Percentiles rank a stretch among this genome's conserved stretches.
phyloP scores from a whole-genome alignment of 2,113 vertebrate genomes.

The Mungos mungo region DNA sequence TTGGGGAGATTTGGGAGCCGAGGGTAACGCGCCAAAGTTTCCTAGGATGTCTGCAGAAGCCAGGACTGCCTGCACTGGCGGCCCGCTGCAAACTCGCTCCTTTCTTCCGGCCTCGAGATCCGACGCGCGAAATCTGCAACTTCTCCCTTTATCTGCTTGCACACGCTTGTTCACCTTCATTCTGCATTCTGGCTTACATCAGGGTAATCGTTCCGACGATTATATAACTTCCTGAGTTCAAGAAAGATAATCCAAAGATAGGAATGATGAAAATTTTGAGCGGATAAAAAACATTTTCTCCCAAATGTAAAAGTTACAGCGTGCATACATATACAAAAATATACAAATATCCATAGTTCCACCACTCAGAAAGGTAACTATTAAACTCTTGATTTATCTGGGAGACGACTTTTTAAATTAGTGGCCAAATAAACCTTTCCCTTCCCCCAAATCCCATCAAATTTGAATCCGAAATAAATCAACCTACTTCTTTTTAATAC shows the following conservation, averaged over 20 bases:
- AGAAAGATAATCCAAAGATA: slow-evolving; percentile 16
- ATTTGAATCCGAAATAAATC: slow-evolving; percentile 1
- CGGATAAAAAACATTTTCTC: background rate
- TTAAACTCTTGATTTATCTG: background rate
- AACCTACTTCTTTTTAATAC: background rate
- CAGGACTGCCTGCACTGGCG: background rate
- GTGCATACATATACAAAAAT: background rate
- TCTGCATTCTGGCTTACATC: slow-evolving; percentile 21
- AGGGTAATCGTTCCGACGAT: slow-evolving; percentile 9
- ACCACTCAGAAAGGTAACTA: background rate
- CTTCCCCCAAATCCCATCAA: background rate
- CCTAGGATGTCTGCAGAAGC: background rate
- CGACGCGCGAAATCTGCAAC: slow-evolving; percentile 59
- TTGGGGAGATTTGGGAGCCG: background rate
- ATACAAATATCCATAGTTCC: background rate
- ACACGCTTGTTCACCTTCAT: slow-evolving; percentile 24
- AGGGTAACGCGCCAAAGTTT: background rate
- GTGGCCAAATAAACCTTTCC: background rate
- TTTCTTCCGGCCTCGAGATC: slow-evolving; percentile 16
- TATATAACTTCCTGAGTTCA: slow-evolving; percentile 56
- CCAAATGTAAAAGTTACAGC: slow-evolving; percentile 2
- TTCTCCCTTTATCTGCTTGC: background rate
- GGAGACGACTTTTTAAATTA: background rate
- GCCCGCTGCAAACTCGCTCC: background rate
- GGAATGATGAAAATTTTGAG: background rate